Conservation (phyloP, 2,797 vertebrate genomes). For the Spea hammondii region DNA sequence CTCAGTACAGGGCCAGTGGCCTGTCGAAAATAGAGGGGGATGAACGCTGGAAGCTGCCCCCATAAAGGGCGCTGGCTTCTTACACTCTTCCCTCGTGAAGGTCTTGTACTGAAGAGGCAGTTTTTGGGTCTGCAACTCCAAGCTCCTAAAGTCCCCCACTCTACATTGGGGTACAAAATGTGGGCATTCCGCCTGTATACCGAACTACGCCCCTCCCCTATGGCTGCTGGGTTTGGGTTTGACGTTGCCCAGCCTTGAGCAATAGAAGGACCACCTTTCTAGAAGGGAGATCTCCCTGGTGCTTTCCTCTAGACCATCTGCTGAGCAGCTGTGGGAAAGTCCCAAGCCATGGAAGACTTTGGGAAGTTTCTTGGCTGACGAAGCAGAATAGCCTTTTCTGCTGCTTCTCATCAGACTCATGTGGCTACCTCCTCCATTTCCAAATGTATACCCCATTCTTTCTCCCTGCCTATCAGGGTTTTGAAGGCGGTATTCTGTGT, state of each 20-base stretch:
- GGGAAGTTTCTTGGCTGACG: constrained; percentile 44
- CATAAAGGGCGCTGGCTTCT: constrained; percentile 54
- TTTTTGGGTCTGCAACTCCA: constrained; percentile 51
- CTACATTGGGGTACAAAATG: constrained; percentile 43
- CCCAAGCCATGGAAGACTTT: constrained; percentile 45
- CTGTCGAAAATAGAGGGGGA: constrained; percentile 49
- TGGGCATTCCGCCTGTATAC: constrained; percentile 38
- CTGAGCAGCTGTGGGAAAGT: constrained; percentile 51
- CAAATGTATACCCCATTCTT: constrained; percentile 20
- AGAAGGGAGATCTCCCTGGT: constrained; percentile 62
- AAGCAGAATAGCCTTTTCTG: constrained; percentile 45
- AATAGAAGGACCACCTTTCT: constrained; percentile 60
- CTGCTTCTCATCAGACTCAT: constrained; percentile 41
- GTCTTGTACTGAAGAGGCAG: constrained; percentile 54
- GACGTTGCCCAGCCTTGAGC: constrained; percentile 39
- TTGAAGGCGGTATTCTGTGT: constrained; percentile 21
- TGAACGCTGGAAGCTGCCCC: constrained; percentile 67
- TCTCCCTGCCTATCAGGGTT: constrained; percentile 22
- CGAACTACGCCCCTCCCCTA: constrained; percentile 33
- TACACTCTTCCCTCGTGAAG: constrained; percentile 49
- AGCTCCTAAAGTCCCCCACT: constrained; percentile 36
- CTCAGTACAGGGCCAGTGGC: constrained; percentile 73
- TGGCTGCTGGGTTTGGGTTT: constrained; percentile 40
- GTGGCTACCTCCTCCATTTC: constrained; percentile 24
- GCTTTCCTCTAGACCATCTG: constrained; percentile 63